Conservation (phyloP, 2,888 invertebrate species). For the Drosophila aldrichi region DNA sequence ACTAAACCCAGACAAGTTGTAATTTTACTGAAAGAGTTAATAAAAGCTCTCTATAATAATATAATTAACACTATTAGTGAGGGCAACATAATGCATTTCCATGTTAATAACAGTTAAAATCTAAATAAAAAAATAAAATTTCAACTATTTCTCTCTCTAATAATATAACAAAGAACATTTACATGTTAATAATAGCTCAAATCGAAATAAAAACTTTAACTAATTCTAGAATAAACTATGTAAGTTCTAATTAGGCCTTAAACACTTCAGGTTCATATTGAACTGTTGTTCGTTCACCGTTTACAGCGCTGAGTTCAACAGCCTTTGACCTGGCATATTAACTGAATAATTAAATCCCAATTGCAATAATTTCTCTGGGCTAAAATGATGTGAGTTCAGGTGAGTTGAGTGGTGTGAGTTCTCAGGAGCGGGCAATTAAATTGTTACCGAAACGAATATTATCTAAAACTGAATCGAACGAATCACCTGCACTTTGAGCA, state of each 20-base stretch:
- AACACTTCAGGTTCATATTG: not conserved
- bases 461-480: conserved; percentile 13
- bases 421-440: conserved; percentile 14
- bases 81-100: no score
- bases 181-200: not conserved
- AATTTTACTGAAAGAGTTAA: no score
- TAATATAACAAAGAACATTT: not conserved
- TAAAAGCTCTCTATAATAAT: no score
- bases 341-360: conserved; percentile 18
- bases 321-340: conserved; percentile 11
- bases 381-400: not conserved
- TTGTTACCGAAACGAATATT: conserved; percentile 16
- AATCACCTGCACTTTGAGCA: conserved; percentile 74
- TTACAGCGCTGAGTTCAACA: conserved; percentile 18
- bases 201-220: not conserved
- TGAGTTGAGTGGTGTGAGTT: conserved; percentile 3
- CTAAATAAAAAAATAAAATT: no score
- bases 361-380: not conserved
- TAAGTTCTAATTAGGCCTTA: not conserved
- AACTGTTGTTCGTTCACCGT: not conserved
- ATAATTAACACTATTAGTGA: not conserved
- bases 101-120: no score
- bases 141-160: no score
- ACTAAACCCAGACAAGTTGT: no score
- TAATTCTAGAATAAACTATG: not conserved